Evolutionary conservation across 2,888 invertebrate genomes (phyloP).

Genomic region (Tipula lateralis): DNA sequence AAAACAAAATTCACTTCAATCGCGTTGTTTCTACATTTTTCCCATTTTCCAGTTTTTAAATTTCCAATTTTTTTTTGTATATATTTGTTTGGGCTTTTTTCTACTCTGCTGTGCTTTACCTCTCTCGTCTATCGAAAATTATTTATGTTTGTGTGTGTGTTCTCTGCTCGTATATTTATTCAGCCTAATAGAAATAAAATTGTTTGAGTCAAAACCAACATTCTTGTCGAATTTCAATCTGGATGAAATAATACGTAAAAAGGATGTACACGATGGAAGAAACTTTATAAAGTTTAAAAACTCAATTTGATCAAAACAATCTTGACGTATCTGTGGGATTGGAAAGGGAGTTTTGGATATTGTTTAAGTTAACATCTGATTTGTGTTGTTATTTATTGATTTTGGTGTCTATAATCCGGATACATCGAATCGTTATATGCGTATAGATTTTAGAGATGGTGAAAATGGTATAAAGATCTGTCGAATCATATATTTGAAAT

Average conservation of each 20-base stretch:
- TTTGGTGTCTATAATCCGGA: background rate
- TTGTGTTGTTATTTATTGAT: background rate
- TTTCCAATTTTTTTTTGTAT: background rate
- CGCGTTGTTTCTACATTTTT: background rate
- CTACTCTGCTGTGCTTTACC: background rate
- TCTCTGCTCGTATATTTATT: background rate
- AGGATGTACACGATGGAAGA: background rate
- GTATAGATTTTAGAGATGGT: no score
- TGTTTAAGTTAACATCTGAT: background rate
- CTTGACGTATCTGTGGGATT: background rate
- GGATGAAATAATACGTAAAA: background rate
- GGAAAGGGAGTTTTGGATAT: background rate
- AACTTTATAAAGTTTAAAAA: background rate
- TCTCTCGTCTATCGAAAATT: background rate
- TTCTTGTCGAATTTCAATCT: background rate
- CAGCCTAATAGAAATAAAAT: conserved; percentile 11
- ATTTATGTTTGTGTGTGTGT: background rate
- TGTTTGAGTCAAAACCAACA: background rate
- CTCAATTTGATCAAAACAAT: conserved; percentile 11
- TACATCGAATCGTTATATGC: no score
- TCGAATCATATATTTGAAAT: no score
- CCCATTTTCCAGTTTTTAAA: background rate
- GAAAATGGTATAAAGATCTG: no score
- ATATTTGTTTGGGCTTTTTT: background rate
- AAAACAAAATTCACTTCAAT: background rate